Evolutionary conservation across 2,797 vertebrate genomes (phyloP).

Genomic region (Bryconaethiops microstoma): DNA sequence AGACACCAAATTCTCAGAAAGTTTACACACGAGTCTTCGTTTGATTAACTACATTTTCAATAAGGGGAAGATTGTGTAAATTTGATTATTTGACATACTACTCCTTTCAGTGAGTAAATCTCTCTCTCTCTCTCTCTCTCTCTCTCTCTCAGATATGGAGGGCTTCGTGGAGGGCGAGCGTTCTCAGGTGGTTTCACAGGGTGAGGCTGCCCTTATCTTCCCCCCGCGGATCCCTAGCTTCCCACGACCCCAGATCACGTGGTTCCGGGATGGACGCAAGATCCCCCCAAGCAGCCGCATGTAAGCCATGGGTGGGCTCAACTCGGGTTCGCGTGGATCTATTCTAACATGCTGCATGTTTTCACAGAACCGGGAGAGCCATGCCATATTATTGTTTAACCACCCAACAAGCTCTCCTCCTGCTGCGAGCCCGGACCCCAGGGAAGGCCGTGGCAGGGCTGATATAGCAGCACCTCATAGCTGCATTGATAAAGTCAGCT

Average conservation of each 20-base stretch:
- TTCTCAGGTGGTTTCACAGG: constrained; percentile 88
- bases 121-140: constrained; percentile 33
- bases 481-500: constrained; percentile 72
- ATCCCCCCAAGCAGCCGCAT: constrained; percentile 96
- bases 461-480: constrained; percentile 68
- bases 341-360: constrained; percentile 1
- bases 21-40: neutral
- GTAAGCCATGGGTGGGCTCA: constrained; percentile 75
- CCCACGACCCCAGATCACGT: constrained; percentile 95
- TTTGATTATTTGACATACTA: neutral
- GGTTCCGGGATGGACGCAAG: constrained; percentile 96
- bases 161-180: constrained; percentile 88
- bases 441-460: constrained; percentile 58
- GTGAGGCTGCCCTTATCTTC: constrained; percentile 86
- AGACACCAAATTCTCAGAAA: no score
- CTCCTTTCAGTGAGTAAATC: neutral
- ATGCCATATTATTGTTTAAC: constrained; percentile 40
- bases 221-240: constrained; percentile 93
- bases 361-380: constrained; percentile 1
- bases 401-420: constrained; percentile 14
- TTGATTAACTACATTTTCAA: neutral
- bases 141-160: constrained; percentile 86
- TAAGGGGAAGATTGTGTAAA: neutral
- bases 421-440: constrained; percentile 8
- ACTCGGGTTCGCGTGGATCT: neutral